phyloP scores from a whole-genome alignment of 2,797 vertebrate genomes.

The Urosaurus nigricauda region DNA sequence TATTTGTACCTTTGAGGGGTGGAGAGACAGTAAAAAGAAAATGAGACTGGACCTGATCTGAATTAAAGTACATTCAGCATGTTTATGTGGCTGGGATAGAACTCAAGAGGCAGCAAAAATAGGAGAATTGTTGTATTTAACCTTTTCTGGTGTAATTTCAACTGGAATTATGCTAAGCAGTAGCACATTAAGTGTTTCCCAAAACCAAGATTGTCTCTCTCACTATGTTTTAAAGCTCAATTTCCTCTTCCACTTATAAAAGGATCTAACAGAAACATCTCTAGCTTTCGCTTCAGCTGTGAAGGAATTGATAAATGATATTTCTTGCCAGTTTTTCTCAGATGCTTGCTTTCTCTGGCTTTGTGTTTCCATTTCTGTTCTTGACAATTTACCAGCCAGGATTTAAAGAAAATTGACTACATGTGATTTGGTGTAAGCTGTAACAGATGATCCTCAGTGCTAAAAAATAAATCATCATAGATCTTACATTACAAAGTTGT shows the following conservation, averaged over 20 bases:
- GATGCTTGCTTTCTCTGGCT: not conserved
- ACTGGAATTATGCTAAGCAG: constrained; percentile 32
- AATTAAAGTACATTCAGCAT: constrained; percentile 32
- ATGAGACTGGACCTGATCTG: constrained; percentile 29
- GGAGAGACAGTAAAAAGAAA: not conserved
- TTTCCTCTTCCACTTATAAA: not conserved
- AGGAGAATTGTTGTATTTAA: constrained; percentile 16
- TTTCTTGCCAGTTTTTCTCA: constrained; percentile 40
- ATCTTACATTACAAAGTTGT: not conserved
- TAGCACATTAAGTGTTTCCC: constrained; percentile 12
- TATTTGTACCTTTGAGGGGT: not conserved
- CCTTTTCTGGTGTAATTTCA: constrained; percentile 21
- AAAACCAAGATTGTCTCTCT: constrained; percentile 21
- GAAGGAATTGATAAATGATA: constrained; percentile 27
- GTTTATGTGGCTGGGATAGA: constrained; percentile 17
- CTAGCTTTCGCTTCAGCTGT: constrained; percentile 16
- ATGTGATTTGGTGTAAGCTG: not conserved
- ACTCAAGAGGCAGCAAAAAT: constrained; percentile 16
- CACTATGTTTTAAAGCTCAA: not conserved
- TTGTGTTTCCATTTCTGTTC: not conserved
- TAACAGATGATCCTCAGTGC: not conserved
- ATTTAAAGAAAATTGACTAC: not conserved
- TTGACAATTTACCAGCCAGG: not conserved
- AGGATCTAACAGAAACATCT: constrained; percentile 5
- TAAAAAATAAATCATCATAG: not conserved